Base-by-base conservation (phyloP, 2,888 invertebrate species). In the Drosophila imparisetae region DNA sequence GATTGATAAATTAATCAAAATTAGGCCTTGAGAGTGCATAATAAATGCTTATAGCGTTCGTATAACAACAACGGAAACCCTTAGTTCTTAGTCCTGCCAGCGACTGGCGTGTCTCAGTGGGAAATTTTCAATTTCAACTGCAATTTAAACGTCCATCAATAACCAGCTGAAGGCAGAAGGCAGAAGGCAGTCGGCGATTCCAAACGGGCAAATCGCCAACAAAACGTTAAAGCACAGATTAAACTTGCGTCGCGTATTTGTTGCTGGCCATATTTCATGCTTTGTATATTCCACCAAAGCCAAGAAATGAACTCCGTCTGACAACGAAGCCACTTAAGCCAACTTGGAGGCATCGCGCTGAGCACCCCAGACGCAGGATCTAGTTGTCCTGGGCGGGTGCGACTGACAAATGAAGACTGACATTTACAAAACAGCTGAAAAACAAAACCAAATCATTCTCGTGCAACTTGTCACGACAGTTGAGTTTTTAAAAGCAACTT, bases 401-500 rank as follows among this genome's bases (percentile, higher is more conserved):
- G 66, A 74, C 84, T 91, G 91, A 91, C 90, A 91, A 91, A 91
- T 91, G 91, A 91, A 92, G 91, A 91, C 89, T 92, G 91, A 91
- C 92, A 92, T 90, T 89, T 83, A 90, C 90, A 90, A 91, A 92
- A 92, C 91, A 91, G 78, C 78, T 78, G 83, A 74, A 76, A 78
- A 86, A 83, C 73, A 84, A 75, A 87, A 85, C 72, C 72, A 79
- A 90, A 87, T 85, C 78, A 85, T 80, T 78, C 75, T 75, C 80
- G 65, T 70, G 65, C 83, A 87, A 79, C 81, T 83, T 85, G 80
- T 73, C 81, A 75, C 86, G 80, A 90, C 89, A 82, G 85, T 80
- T 80, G 86, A 86, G 83, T 87, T 84, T 89, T 86, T 83, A 86
- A 85, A 89, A 85, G 88, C 90, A 89, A 90, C 88, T 88, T 88